Percentiles rank a stretch among this genome's conserved stretches.
phyloP scores from a whole-genome alignment of 2,797 vertebrate genomes.

The Molothrus aeneus region DNA sequence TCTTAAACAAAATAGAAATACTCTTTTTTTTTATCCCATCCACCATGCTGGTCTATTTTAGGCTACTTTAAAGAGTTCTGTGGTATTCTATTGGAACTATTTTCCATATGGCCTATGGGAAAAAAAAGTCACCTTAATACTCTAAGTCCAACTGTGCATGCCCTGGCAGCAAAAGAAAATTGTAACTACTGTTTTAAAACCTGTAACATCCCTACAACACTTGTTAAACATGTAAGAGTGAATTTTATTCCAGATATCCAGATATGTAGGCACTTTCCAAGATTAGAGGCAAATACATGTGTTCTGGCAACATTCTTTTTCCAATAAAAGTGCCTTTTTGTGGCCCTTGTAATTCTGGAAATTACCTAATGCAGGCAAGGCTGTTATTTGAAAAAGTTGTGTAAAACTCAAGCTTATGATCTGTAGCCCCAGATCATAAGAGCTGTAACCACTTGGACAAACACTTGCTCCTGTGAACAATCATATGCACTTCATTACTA shows the following conservation, averaged over 20 bases:
- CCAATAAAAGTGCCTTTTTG: background rate
- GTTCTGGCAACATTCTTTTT: background rate
- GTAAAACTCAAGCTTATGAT: background rate
- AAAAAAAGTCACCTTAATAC: slow-evolving; percentile 33
- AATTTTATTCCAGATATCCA: background rate
- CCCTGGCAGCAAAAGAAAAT: slow-evolving; percentile 15
- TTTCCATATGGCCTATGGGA: slow-evolving; percentile 14
- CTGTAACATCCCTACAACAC: background rate
- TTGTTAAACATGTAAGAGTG: background rate
- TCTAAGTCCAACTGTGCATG: slow-evolving; percentile 5
- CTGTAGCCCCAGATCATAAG: background rate
- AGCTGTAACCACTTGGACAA: background rate
- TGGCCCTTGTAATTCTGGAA: background rate
- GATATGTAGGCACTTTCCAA: background rate
- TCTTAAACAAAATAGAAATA: background rate
- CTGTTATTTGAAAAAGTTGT: background rate
- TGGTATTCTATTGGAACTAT: slow-evolving; percentile 25
- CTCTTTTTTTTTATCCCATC: background rate
- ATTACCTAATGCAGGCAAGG: background rate
- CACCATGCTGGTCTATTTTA: slow-evolving; percentile 1
- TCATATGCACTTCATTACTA: background rate
- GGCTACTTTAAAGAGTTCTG: slow-evolving; percentile 13
- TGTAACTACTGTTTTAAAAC: slow-evolving; percentile 2
- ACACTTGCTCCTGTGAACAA: background rate
- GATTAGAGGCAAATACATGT: background rate